Conservation (phyloP, 2,797 vertebrate genomes). For the Phrynocephalus vlangalii region DNA sequence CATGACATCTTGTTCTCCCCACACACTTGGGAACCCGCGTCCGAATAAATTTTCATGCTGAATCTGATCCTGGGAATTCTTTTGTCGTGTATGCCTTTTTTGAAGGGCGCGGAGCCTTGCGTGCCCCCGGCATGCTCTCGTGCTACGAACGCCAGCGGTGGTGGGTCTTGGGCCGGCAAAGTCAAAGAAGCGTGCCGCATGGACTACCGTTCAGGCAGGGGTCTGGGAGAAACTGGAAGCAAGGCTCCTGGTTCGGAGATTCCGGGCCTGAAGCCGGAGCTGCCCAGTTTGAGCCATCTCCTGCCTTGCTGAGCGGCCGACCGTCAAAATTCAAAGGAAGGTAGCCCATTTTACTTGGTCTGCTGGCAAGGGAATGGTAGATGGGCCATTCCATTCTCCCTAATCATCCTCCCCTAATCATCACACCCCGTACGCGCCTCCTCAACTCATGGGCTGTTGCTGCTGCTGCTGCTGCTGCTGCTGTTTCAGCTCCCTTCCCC, state of each 20-base stretch:
- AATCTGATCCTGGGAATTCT: background rate
- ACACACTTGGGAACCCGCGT: too few species aligned
- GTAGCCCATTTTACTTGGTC: too few species aligned
- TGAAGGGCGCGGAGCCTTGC: background rate
- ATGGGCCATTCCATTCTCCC: background rate
- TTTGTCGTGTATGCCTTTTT: background rate
- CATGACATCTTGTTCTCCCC: background rate
- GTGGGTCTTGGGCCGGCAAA: background rate
- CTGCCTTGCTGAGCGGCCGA: background rate
- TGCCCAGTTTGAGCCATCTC: background rate
- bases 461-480: too few species aligned
- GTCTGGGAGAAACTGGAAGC: too few species aligned
- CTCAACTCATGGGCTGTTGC: background rate
- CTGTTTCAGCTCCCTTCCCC: too few species aligned
- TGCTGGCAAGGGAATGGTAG: too few species aligned
- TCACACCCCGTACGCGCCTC: background rate
- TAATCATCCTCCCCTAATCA: background rate
- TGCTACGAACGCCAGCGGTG: background rate
- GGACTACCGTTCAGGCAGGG: too few species aligned
- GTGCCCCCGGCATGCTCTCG: background rate
- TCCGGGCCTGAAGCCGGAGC: background rate
- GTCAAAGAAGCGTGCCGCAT: background rate
- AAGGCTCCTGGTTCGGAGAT: rapidly evolving
- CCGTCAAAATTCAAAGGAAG: too few species aligned
- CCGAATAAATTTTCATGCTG: too few species aligned